Percentiles rank a stretch among this genome's conserved stretches.
These are phyloP conservation scores for Eurosta solidaginis DNA, from an alignment of 1,140 invertebrate genomes.

Conservation along the genomic window DNA sequence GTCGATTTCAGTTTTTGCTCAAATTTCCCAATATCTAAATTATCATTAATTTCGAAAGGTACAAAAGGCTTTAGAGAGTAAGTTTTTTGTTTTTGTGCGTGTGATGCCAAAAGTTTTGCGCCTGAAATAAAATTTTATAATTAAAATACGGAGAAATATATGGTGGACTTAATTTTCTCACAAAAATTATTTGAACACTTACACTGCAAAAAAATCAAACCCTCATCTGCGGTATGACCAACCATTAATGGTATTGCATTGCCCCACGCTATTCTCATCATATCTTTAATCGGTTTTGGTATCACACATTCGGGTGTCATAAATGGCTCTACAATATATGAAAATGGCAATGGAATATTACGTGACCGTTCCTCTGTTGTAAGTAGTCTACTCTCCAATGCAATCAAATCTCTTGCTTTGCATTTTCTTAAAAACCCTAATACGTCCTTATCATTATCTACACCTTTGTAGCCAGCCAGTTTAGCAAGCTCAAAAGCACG, in stretches of 20 bases:
- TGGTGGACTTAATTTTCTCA: not conserved
- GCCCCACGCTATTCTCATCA: slow-evolving; percentile 56
- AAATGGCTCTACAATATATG: slow-evolving; percentile 56
- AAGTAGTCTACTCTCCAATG: slow-evolving; percentile 46
- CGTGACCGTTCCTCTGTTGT: slow-evolving; percentile 43
- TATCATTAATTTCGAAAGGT: slow-evolving; percentile 41
- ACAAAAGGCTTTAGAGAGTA: slow-evolving; percentile 40
- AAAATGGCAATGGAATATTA: slow-evolving; percentile 48
- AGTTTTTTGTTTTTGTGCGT: slow-evolving; percentile 41
- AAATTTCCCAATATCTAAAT: slow-evolving; percentile 29
- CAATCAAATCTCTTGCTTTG: slow-evolving; percentile 64
- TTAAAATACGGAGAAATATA: not conserved
- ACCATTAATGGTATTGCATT: slow-evolving; percentile 60
- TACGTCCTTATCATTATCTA: slow-evolving; percentile 50
- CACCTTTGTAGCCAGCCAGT: slow-evolving; percentile 49
- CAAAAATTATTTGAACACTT: not conserved
- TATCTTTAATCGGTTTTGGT: slow-evolving; percentile 47
- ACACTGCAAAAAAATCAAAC: slow-evolving; percentile 51
- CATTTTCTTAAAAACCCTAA: slow-evolving; percentile 45
- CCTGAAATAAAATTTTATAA: slow-evolving; percentile 35
- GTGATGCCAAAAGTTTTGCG: slow-evolving; percentile 39
- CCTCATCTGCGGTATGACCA: slow-evolving; percentile 58
- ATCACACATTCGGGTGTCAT: slow-evolving; percentile 49
- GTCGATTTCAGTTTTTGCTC: slow-evolving; percentile 39
- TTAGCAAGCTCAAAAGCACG: slow-evolving; percentile 47